phyloP scores from a whole-genome alignment of 1,140 invertebrate species.

The Myzus persicae region DNA sequence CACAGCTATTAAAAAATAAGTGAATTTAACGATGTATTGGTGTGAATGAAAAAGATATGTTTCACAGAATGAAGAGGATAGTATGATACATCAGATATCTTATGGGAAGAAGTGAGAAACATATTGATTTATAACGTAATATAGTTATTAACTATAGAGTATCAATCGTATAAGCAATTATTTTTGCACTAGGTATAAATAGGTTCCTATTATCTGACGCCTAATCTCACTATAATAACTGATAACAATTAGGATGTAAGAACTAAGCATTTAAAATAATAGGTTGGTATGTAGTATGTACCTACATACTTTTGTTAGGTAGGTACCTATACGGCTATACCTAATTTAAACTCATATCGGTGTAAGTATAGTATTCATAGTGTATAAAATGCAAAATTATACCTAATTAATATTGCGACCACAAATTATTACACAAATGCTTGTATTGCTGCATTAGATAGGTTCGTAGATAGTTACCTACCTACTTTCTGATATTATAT shows the following conservation, averaged over 20 bases:
- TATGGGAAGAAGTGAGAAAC: neutral
- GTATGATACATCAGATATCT: neutral
- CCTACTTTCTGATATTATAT: neutral
- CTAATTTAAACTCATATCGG: too few relatives aligned
- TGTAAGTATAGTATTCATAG: too few relatives aligned
- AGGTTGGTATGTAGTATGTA: too few relatives aligned
- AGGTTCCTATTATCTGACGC: too few relatives aligned
- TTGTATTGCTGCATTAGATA: too few relatives aligned
- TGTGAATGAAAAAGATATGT: neutral
- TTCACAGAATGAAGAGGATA: neutral
- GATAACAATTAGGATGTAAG: neutral
- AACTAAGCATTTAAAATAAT: neutral
- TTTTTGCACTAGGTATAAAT: neutral
- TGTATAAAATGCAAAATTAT: too few relatives aligned
- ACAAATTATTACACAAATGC: too few relatives aligned
- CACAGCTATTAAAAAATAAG: neutral
- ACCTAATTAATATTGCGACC: too few relatives aligned
- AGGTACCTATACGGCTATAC: too few relatives aligned
- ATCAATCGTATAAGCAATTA: too few relatives aligned
- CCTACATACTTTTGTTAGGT: too few relatives aligned
- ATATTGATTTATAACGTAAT: neutral
- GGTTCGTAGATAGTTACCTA: too few relatives aligned
- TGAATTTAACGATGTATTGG: neutral
- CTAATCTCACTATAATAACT: neutral
- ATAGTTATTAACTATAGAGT: neutral